Evolutionary conservation across 2,888 invertebrate genomes (phyloP).

Genomic region (Sminthurides aquaticus): DNA sequence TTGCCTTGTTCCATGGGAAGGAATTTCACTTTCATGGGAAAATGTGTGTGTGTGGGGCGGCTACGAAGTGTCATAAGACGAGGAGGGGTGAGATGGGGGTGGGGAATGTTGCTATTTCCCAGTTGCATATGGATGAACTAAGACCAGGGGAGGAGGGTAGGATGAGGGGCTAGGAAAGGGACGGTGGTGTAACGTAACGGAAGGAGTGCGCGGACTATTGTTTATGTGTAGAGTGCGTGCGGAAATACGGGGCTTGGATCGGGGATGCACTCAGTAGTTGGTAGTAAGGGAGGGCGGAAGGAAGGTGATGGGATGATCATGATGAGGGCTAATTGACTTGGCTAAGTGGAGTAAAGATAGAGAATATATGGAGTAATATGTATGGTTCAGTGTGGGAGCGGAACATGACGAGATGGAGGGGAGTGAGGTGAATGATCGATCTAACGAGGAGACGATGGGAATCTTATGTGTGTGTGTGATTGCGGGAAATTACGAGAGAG

Average conservation of each 20-base stretch:
- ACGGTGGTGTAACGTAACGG: too few species aligned
- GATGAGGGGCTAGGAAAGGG: not conserved
- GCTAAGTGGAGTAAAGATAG: not conserved
- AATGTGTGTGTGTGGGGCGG: too few species aligned
- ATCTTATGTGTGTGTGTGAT: not conserved
- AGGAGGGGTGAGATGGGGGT: not conserved
- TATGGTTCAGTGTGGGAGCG: not conserved
- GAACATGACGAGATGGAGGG: not conserved
- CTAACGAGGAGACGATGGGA: not conserved
- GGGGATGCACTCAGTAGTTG: not conserved
- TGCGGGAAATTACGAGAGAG: not conserved
- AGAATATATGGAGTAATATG: not conserved
- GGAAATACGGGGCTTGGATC: too few species aligned
- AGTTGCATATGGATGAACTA: not conserved
- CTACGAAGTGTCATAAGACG: not conserved
- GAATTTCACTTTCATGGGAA: not conserved
- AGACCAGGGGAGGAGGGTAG: not conserved
- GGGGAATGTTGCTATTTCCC: not conserved
- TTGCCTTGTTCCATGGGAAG: not conserved
- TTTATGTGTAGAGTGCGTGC: too few species aligned
- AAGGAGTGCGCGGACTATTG: too few species aligned
- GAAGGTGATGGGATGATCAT: not conserved
- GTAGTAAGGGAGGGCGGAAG: not conserved
- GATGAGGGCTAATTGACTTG: not conserved
- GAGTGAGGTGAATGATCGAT: not conserved